A percentile compares a stretch with the other conserved stretches of the same genome.
Evolutionary conservation across 2,888 invertebrate species (phyloP).

Genomic region (Ormyrus nitidulus): DNA sequence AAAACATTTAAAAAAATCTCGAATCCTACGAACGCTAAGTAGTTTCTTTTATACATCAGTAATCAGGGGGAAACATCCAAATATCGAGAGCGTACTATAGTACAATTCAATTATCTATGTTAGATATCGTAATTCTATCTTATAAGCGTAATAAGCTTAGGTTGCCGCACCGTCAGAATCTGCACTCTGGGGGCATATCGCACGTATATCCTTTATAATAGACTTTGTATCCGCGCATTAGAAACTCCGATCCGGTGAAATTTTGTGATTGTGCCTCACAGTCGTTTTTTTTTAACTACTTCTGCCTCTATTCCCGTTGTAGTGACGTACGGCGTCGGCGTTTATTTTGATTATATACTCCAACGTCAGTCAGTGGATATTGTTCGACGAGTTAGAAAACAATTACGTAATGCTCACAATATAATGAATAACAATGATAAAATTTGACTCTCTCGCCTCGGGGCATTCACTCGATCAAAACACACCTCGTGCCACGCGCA

Average conservation of each 20-base stretch:
- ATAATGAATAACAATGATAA: conserved; percentile 48
- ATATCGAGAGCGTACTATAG: conserved; percentile 8
- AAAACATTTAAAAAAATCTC: conserved; percentile 21
- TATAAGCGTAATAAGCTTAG: conserved; percentile 41
- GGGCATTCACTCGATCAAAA: not conserved
- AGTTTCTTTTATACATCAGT: not conserved
- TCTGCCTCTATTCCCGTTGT: too few relatives aligned
- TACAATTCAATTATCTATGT: conserved; percentile 23
- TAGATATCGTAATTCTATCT: conserved; percentile 32
- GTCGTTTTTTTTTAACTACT: conserved; percentile 28
- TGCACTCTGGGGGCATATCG: conserved; percentile 3
- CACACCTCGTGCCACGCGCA: not conserved
- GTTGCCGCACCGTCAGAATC: conserved; percentile 32
- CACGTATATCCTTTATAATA: not conserved
- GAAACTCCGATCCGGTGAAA: conserved; percentile 12
- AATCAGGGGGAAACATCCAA: conserved; percentile 13
- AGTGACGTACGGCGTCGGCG: not conserved
- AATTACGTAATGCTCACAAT: conserved; percentile 20
- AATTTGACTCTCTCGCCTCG: conserved; percentile 25
- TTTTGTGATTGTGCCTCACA: conserved; percentile 49
- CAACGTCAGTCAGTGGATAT: conserved; percentile 35
- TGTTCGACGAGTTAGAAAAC: conserved; percentile 43
- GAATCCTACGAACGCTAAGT: not conserved
- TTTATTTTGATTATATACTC: conserved; percentile 23
- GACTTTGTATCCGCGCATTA: conserved; percentile 19